Evolutionary conservation across 2,113 vertebrate species (phyloP).

Genomic region (Ivindomyrus marchei): DNA sequence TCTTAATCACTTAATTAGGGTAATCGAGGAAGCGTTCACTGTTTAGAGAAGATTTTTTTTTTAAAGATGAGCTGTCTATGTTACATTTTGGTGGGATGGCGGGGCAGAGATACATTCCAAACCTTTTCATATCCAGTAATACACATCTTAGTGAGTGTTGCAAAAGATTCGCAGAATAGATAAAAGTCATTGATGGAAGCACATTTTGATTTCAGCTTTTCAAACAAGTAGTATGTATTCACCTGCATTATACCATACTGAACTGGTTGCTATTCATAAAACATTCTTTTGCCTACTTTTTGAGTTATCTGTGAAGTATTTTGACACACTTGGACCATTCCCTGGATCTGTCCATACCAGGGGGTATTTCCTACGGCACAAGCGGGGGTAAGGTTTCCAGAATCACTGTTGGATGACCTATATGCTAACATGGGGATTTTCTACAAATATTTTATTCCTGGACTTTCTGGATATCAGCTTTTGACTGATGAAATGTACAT

Average conservation of each 20-base stretch:
- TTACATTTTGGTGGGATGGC: not conserved
- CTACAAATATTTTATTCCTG: not conserved
- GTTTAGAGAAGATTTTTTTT: not conserved
- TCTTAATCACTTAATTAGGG: not conserved
- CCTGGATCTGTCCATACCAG: not conserved
- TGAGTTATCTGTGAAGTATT: not conserved
- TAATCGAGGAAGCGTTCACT: not conserved
- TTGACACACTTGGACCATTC: constrained; percentile 4
- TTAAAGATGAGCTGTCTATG: not conserved
- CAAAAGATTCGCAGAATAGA: not conserved
- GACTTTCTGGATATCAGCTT: not conserved
- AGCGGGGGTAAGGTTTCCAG: not conserved
- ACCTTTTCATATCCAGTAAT: not conserved
- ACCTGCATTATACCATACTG: not conserved
- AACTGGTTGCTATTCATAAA: not conserved
- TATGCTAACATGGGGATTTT: not conserved
- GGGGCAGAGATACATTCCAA: not conserved
- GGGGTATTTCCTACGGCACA: not conserved
- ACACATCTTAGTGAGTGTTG: not conserved
- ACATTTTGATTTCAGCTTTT: not conserved
- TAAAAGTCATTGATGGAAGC: not conserved
- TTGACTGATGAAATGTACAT: not conserved
- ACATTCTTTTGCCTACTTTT: constrained; percentile 2
- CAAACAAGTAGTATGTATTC: not conserved
- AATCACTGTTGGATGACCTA: not conserved